Percentiles rank a stretch among this genome's conserved stretches.
phyloP scores from a whole-genome alignment of 2,113 vertebrate species.

The Ascaphus truei region DNA sequence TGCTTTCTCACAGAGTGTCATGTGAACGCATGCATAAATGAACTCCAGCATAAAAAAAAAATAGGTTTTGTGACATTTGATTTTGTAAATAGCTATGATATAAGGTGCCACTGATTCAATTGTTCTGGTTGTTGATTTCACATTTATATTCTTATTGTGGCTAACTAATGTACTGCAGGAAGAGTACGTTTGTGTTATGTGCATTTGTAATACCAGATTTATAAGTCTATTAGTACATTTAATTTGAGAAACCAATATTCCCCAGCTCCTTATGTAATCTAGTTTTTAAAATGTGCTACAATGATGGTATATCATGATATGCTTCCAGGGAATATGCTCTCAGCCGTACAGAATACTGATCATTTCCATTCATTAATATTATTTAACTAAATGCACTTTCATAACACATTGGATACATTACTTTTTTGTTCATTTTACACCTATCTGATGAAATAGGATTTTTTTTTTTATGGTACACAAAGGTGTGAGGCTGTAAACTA shows the following conservation, averaged over 20 bases:
- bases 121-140: neutral
- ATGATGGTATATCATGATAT: constrained; percentile 32
- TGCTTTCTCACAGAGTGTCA: no score
- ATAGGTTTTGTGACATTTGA: no score
- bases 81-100: no score
- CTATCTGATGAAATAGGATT: neutral
- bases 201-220: constrained; percentile 20
- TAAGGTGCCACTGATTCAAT: constrained; percentile 2
- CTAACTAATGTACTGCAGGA: no score
- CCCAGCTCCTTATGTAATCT: constrained; percentile 34
- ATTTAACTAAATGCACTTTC: constrained; percentile 16
- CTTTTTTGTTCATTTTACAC: neutral
- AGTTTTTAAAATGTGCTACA: constrained; percentile 26
- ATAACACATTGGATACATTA: constrained; percentile 6
- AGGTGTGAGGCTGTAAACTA: neutral
- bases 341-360: constrained; percentile 24
- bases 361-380: constrained; percentile 27
- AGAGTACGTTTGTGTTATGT: constrained; percentile 10
- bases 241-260: constrained; percentile 31
- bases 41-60: no score
- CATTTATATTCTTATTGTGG: no score
- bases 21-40: no score
- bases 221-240: constrained; percentile 35
- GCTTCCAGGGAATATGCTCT: constrained; percentile 20
- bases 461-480: neutral